Evolutionary conservation across 2,797 vertebrate genomes (phyloP).

Genomic region (Chloroceryle amazona): DNA sequence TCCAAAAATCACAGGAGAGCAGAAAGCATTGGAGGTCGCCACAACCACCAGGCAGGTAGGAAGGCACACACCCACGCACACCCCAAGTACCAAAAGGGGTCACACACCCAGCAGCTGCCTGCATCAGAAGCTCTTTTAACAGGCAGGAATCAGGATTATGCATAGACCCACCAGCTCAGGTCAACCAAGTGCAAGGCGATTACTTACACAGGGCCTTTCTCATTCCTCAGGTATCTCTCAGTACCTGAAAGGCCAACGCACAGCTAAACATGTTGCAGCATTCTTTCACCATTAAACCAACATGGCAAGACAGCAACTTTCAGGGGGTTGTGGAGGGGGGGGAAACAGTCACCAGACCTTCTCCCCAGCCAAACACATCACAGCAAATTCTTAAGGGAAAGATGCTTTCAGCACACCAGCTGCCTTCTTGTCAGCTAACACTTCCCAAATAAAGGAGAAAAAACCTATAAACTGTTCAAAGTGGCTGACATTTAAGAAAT

Average conservation of each 20-base stretch:
- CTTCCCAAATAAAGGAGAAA: background rate
- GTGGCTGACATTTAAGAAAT: background rate
- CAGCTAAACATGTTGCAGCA: background rate
- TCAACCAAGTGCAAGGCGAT: slow-evolving; percentile 27
- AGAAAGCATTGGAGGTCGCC: background rate
- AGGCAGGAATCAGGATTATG: background rate
- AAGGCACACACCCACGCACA: background rate
- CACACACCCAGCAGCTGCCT: background rate
- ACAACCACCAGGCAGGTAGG: background rate
- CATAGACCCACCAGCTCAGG: background rate
- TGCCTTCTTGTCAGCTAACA: background rate
- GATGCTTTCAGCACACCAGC: slow-evolving; percentile 26
- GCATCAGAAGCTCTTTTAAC: background rate
- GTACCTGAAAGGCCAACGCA: background rate
- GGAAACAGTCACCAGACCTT: background rate
- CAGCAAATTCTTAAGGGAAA: background rate
- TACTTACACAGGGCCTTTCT: background rate
- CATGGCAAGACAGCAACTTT: background rate
- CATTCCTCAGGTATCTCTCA: slow-evolving; percentile 14
- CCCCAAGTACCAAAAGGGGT: background rate
- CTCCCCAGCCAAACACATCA: background rate
- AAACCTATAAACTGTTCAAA: background rate
- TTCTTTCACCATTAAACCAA: slow-evolving; percentile 1
- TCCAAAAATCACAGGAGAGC: background rate
- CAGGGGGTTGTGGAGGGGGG: too few relatives aligned